These are phyloP conservation scores for Rhodophaea formosa DNA, from an alignment of 2,888 invertebrate genomes.

Conservation along the genomic window DNA sequence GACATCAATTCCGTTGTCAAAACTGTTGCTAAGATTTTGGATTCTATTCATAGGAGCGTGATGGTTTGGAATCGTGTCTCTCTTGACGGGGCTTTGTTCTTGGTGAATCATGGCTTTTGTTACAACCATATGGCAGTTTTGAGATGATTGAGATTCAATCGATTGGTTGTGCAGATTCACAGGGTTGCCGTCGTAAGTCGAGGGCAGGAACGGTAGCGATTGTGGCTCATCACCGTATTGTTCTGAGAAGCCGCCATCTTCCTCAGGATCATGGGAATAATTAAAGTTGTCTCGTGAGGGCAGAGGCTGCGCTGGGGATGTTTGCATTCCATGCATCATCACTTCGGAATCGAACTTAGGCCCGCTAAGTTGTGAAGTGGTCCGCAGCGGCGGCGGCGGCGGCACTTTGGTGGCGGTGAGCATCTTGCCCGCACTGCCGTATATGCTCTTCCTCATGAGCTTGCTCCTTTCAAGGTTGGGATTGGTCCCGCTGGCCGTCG, in stretches of 20 bases:
- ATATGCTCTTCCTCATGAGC: constrained; percentile 93
- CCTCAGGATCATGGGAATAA: constrained; percentile 59
- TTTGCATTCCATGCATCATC: constrained; percentile 64
- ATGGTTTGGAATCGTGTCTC: constrained; percentile 55
- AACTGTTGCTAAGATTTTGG: constrained; percentile 64
- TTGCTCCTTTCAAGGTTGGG: constrained; percentile 93
- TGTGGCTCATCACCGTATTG: constrained; percentile 81
- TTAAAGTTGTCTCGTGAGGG: constrained; percentile 40
- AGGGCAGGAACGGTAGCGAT: constrained; percentile 82
- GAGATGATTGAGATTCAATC: constrained; percentile 64
- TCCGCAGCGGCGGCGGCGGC: constrained; percentile 91
- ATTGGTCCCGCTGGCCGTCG: constrained; percentile 84
- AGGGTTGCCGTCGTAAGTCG: constrained; percentile 74
- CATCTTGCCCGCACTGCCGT: constrained; percentile 91
- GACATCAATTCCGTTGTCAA: constrained; percentile 82
- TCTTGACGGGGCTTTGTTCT: constrained; percentile 86
- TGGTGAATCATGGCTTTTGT: constrained; percentile 93
- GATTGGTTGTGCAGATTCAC: constrained; percentile 62
- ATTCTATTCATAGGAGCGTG: constrained; percentile 54
- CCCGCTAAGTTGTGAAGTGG: constrained; percentile 91
- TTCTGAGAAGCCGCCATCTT: constrained; percentile 74
- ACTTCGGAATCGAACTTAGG: constrained; percentile 83
- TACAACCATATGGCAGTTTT: constrained; percentile 86
- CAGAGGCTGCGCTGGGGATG: constrained; percentile 70
- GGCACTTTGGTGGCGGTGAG: constrained; percentile 91